Evolutionary conservation across 2,113 vertebrate species (phyloP), one percentile per base, ranked within the genome.

Genomic region (Epinephelus cyanopodus): DNA sequence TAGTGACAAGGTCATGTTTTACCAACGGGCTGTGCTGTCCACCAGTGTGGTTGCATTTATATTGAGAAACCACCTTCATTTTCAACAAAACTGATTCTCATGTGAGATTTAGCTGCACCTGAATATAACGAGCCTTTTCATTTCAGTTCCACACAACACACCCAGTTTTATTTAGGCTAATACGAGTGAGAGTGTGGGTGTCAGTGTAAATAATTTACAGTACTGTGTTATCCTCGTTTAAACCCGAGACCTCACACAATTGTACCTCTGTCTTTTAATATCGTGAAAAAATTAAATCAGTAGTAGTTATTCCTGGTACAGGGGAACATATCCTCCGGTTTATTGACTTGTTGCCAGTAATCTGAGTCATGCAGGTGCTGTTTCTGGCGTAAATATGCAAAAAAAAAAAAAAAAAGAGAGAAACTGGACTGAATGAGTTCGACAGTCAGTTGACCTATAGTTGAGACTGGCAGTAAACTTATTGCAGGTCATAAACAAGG

Each of bases 401-500:
- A 74, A 52, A 5, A n/a, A n/a, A n/a, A n/a, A n/a, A n/a, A n/a
- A n/a, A n/a, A n/a, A n/a, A n/a, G n/a, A n/a, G n/a, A n/a, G n/a
- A n/a, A n/a, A 57, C 56, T 52, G n/a, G 2, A 42, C 58, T 42
- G 33, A 50, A 58, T 6, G 37, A 52, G 9, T 29, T 50, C 53
- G 42, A 69, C 19, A 47, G 10, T 19, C n/a, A 33, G 45, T 58
- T 70, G 15, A 80, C 19, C 23, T 50, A 69, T 53, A 81, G 78
- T 70, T 83, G 7, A 80, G 63, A 53, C 37, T 3, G 4, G 33
- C 42, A 19, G 47, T 82, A 70, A 79, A 74, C 23, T 27, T 25
- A 75, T 33, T 23, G 23, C 39, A 56, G 64, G 53, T 64, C 27
- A 67, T 71, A 72, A 89, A 82, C 27, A 6, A 14, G 39, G 19